Evolutionary conservation across 1,140 invertebrate species (phyloP), one percentile per base, ranked within the genome.

Genomic region (Sesamia nonagrioides): DNA sequence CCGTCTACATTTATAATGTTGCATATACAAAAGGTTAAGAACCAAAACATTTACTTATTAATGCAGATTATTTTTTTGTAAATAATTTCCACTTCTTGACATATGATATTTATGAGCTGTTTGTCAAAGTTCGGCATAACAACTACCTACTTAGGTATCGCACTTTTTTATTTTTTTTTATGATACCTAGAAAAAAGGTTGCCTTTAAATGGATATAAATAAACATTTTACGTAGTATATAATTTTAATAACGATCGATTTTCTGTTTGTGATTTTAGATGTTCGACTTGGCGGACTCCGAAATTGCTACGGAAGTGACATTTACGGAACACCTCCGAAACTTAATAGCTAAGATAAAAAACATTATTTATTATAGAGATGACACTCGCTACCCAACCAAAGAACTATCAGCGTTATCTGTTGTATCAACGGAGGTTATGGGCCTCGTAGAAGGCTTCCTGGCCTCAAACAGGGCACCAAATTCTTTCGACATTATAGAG

Each of bases 271-370:
- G n/a, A n/a, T n/a, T 89, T 92, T 88, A 95, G 95, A 94, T 95
- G 91, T 95, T 94, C 54, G 94, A 95, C 85, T 81, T 95, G 74
- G 89, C 91, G 2, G 94, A 95, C 77, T 93, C 92, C 7, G 93
- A 95, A 88, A 93, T 93, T 17, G 94, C 92, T 48, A 94, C 91
- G 3, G 95, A 95, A 88, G 94, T 95, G n/a, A 89, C 90, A 60
- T 95, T 95, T 79, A 95, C 94, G 0, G 92, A 95, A 80, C 89
- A 95, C 73, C 79, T 95, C 21, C 85, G 93, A 35, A 89, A 93
- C 83, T 85, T 95, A 13, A 90, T 94, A 15, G 87, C 91, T 1
- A 94, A 95, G 83, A 94, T 95, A 52, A 95, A 95, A 82, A 95
- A 95, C 61, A 94, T 92, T 21, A 89, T 93, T 60, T 91, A 91